Evolutionary conservation across 2,797 vertebrate genomes (phyloP).

Genomic region (Gallinago stenura): DNA sequence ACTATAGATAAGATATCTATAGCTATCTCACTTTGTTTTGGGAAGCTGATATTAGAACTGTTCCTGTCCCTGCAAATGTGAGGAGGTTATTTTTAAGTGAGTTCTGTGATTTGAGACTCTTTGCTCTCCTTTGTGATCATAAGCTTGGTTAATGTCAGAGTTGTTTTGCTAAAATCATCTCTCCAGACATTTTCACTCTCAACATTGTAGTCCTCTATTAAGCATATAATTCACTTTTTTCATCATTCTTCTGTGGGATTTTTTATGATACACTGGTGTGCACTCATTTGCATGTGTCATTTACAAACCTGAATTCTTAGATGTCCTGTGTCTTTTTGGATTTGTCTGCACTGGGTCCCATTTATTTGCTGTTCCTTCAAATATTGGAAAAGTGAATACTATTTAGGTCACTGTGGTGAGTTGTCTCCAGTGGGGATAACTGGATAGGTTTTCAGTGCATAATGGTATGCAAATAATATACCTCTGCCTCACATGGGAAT

Average conservation of each 20-base stretch:
- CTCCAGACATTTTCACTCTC: not conserved
- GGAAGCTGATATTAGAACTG: not conserved
- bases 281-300: slow-evolving; percentile 32
- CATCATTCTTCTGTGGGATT: not conserved
- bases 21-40: not conserved
- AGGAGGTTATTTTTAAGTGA: slow-evolving; percentile 2
- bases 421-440: slow-evolving; percentile 50
- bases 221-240: slow-evolving; percentile 1
- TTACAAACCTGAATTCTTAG: slow-evolving; percentile 1
- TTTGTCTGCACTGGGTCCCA: slow-evolving; percentile 4
- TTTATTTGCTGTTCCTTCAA: slow-evolving; percentile 55
- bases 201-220: not conserved
- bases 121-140: not conserved
- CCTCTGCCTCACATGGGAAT: slow-evolving; percentile 25
- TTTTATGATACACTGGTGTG: not conserved
- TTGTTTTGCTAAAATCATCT: slow-evolving; percentile 3
- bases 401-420: slow-evolving; percentile 59
- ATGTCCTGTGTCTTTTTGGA: not conserved
- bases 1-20: not conserved
- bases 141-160: not conserved
- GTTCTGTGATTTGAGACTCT: slow-evolving; percentile 13
- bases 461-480: slow-evolving; percentile 69
- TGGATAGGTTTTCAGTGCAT: slow-evolving; percentile 50
- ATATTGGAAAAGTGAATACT: slow-evolving; percentile 31
- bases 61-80: not conserved